Conservation (phyloP, 2,113 vertebrate genomes). For the Campylomormyrus numenius region DNA sequence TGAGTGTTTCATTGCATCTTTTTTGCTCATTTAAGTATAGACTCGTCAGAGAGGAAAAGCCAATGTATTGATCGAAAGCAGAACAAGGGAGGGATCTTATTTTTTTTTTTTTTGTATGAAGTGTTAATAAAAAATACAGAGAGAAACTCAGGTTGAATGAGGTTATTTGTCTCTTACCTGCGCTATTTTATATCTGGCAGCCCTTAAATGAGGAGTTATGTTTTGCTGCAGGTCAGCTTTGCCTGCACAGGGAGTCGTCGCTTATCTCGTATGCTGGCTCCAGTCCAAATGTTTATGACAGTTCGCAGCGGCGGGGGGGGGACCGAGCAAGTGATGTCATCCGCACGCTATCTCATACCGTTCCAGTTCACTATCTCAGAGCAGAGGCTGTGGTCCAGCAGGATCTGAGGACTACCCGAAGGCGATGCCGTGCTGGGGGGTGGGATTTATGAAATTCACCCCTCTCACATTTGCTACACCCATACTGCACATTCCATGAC, state of each 20-base stretch:
- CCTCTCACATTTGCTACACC: constrained; percentile 36
- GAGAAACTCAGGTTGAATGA: constrained; percentile 33
- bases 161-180: constrained; percentile 36
- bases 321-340: constrained; percentile 64
- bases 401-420: constrained; percentile 50
- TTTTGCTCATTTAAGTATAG: not conserved
- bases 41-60: not conserved
- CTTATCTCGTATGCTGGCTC: constrained; percentile 57
- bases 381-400: constrained; percentile 44
- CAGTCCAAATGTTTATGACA: constrained; percentile 64
- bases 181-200: constrained; percentile 37
- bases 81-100: not conserved
- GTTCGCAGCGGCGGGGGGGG: constrained; percentile 40
- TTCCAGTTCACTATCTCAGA: constrained; percentile 48
- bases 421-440: constrained; percentile 34
- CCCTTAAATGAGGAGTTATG: constrained; percentile 57
- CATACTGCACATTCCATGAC: constrained; percentile 43
- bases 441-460: constrained; percentile 53
- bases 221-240: constrained; percentile 45
- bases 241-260: constrained; percentile 46
- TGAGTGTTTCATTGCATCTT: not conserved
- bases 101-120: not conserved
- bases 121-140: not conserved
- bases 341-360: constrained; percentile 48
- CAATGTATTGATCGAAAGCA: not conserved